A percentile compares a stretch with the other conserved stretches of the same genome.
phyloP scores from a whole-genome alignment of 2,113 vertebrate genomes.

The Scopus umbretta region DNA sequence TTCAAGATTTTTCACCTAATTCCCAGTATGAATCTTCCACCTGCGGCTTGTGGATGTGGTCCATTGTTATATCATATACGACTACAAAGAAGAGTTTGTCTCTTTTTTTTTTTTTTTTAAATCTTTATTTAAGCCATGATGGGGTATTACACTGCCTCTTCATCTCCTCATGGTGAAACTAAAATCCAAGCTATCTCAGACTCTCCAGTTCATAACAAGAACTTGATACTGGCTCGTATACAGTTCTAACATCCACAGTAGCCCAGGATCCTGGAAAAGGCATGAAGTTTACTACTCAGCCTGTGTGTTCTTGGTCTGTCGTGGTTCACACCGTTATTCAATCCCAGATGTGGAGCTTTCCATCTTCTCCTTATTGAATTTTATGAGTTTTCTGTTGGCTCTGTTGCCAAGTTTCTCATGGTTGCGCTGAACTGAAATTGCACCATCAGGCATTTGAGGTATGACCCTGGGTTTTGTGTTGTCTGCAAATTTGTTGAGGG shows the following conservation, averaged over 20 bases:
- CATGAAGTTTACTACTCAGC: not conserved
- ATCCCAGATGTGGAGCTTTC: not conserved
- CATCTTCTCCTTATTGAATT: not conserved
- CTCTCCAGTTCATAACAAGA: not conserved
- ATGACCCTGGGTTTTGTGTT: not conserved
- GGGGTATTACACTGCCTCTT: not conserved
- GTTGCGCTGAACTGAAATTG: not conserved
- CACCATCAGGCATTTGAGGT: not conserved
- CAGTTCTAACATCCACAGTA: not conserved
- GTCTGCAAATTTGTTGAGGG: not conserved
- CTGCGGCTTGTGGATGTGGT: not conserved
- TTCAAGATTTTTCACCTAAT: not conserved
- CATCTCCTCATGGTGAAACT: not conserved
- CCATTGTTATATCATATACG: not conserved
- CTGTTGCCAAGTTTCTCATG: not conserved
- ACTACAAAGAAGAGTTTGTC: not conserved
- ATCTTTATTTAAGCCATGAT: not conserved
- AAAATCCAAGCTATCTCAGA: not conserved
- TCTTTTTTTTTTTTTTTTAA: not conserved
- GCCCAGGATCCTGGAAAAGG: not conserved
- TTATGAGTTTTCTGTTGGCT: not conserved
- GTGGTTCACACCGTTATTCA: not conserved
- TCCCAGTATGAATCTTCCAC: not conserved
- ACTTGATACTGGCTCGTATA: not conserved
- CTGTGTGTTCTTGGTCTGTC: not conserved